Evolutionary conservation across 2,888 invertebrate genomes (phyloP).

Genomic region (Cantharis nigra): DNA sequence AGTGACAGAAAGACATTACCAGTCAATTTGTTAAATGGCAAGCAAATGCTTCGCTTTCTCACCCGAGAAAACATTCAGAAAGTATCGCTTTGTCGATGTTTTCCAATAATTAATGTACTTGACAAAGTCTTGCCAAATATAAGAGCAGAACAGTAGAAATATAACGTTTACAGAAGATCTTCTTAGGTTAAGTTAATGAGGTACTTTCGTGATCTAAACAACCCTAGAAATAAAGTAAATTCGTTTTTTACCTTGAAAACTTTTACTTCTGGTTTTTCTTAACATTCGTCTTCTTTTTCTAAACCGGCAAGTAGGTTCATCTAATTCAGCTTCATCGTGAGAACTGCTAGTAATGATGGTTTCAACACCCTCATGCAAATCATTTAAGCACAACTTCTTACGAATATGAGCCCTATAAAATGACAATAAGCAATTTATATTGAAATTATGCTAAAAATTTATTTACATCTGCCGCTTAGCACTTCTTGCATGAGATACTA

Average conservation of each 20-base stretch:
- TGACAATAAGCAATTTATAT: not conserved
- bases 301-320: conserved; percentile 48
- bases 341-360: conserved; percentile 58
- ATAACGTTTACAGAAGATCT: no score
- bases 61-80: no score
- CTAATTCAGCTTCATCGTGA: conserved; percentile 59
- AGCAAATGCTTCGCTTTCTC: no score
- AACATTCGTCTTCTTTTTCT: conserved; percentile 61
- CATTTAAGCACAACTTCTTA: conserved; percentile 19
- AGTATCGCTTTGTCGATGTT: no score
- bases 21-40: no score
- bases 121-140: no score
- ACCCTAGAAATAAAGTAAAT: not conserved
- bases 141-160: no score
- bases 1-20: no score
- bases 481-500: conserved; percentile 24
- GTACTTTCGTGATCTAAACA: not conserved
- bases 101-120: no score
- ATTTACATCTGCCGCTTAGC: conserved; percentile 37
- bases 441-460: not conserved
- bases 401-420: conserved; percentile 45
- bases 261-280: conserved; percentile 66
- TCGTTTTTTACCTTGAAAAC: conserved; percentile 48
- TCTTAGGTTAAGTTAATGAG: no score
- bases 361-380: conserved; percentile 58